These are phyloP conservation scores for Caenorhabditis wallacei DNA, from an alignment of 2,888 invertebrate species.

Conservation along the genomic window DNA sequence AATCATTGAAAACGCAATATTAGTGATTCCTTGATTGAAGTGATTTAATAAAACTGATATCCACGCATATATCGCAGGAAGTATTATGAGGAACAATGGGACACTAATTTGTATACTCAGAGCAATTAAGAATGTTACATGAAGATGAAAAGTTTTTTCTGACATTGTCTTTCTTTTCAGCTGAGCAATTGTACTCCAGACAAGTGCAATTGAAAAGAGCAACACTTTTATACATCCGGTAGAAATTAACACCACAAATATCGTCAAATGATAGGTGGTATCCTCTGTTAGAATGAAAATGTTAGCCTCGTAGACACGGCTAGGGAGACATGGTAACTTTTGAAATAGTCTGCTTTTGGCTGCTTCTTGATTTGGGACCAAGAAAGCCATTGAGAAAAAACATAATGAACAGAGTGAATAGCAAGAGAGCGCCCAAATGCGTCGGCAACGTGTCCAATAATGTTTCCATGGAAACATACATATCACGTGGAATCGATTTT, in stretches of 20 bases:
- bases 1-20: neutral
- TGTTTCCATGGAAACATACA: neutral
- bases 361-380: neutral
- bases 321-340: slow-evolving; percentile 8
- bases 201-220: neutral
- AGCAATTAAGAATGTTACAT: neutral
- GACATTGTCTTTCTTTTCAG: neutral
- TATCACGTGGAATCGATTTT: neutral
- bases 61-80: neutral
- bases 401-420: neutral
- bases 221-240: neutral
- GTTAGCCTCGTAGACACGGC: neutral
- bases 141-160: slow-evolving; percentile 5
- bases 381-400: neutral
- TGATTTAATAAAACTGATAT: neutral
- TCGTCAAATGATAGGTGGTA: neutral
- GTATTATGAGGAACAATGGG: neutral
- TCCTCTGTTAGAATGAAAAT: slow-evolving; percentile 1
- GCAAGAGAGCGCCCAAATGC: neutral
- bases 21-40: slow-evolving; percentile 2
- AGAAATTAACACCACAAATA: neutral
- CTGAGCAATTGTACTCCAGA: neutral
- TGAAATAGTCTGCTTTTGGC: no score
- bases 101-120: neutral
- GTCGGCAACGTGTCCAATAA: neutral